Conservation (phyloP, 2,888 invertebrate genomes). For the Meta bourneti region DNA sequence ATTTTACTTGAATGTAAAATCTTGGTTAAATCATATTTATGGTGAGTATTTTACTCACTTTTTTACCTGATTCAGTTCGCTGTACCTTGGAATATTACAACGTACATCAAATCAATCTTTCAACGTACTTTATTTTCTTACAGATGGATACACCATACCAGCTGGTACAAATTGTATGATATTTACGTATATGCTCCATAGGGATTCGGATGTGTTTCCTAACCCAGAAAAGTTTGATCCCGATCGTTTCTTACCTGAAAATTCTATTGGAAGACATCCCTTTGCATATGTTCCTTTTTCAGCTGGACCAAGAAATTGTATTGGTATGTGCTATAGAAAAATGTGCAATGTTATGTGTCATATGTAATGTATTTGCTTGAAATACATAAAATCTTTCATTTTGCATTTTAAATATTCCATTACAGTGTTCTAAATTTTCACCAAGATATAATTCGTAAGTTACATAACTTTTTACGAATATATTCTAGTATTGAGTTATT, state of each 20-base stretch:
- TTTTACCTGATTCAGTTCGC: neutral
- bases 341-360: neutral
- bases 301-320: conserved; percentile 78
- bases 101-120: neutral
- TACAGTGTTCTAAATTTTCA: too few relatives aligned
- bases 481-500: too few relatives aligned
- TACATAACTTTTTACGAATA: too few relatives aligned
- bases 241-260: conserved; percentile 79
- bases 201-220: conserved; percentile 80
- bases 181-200: conserved; percentile 78
- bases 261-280: conserved; percentile 77
- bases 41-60: neutral
- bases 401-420: too few relatives aligned
- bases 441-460: too few relatives aligned
- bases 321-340: conserved; percentile 69
- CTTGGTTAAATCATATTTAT: neutral
- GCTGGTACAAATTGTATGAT: conserved; percentile 79
- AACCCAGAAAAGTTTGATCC: conserved; percentile 81
- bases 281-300: conserved; percentile 78
- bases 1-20: too few relatives aligned
- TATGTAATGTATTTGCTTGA: neutral
- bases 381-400: neutral
- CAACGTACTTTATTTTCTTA: neutral
- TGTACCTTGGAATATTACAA: too few relatives aligned
- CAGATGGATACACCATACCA: conserved; percentile 78